Conservation (phyloP, 2,113 vertebrate genomes). For the Beaufortia kweichowensis region DNA sequence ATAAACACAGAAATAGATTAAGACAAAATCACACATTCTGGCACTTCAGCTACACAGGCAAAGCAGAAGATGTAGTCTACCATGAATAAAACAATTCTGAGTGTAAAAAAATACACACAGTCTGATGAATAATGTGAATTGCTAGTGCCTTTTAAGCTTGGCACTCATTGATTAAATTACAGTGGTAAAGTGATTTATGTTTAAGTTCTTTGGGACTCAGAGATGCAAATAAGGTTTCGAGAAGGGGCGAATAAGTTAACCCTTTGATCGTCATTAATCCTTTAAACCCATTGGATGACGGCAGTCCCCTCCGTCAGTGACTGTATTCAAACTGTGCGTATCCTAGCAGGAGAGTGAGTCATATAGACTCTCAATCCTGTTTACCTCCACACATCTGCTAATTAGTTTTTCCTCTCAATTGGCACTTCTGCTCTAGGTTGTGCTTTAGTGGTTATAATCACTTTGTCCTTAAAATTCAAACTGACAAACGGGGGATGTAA, state of each 20-base stretch:
- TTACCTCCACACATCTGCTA: slow-evolving; percentile 26
- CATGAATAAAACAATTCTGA: background rate
- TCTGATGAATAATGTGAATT: background rate
- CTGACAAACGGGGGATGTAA: slow-evolving; percentile 35
- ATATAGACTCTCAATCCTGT: slow-evolving; percentile 1
- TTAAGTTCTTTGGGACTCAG: slow-evolving; percentile 5
- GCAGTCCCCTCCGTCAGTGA: background rate
- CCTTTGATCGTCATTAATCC: slow-evolving; percentile 27
- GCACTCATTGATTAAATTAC: slow-evolving; percentile 26
- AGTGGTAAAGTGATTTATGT: slow-evolving; percentile 22
- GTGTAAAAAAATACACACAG: background rate
- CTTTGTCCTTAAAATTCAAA: slow-evolving; percentile 41
- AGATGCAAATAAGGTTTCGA: background rate
- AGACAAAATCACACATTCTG: background rate
- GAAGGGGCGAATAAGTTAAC: background rate
- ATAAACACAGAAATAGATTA: background rate
- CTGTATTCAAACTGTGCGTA: background rate
- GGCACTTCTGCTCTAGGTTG: background rate
- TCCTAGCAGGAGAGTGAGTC: slow-evolving; percentile 4
- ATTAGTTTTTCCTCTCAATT: slow-evolving; percentile 31
- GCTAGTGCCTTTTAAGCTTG: background rate
- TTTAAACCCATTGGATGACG: background rate
- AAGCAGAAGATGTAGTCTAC: background rate
- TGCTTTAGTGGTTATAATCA: slow-evolving; percentile 36
- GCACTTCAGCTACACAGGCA: background rate